Percentiles rank a stretch among this genome's conserved stretches.
phyloP scores from a whole-genome alignment of 1,140 invertebrate species.

The Pachypeltis micranthus region DNA sequence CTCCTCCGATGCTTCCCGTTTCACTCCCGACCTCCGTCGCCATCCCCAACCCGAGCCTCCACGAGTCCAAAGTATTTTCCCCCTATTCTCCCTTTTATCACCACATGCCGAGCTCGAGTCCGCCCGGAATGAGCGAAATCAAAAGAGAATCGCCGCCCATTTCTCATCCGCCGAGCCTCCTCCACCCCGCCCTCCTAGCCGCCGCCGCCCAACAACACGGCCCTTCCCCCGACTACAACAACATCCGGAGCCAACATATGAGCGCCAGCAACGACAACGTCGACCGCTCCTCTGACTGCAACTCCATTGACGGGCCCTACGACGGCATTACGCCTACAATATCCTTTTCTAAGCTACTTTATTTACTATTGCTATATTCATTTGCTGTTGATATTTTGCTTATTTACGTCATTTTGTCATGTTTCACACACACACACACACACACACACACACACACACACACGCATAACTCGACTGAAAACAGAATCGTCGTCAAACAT shows the following conservation, averaged over 20 bases:
- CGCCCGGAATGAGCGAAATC: conserved; percentile 27
- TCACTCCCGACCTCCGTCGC: conserved; percentile 86
- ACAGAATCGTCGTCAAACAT: no score
- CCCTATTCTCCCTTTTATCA: conserved; percentile 78
- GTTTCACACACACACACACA: no score
- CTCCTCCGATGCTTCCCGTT: conserved; percentile 69
- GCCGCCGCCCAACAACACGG: conserved; percentile 62
- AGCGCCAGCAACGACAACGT: conserved; percentile 45
- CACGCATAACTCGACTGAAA: no score
- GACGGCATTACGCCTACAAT: conserved; percentile 86
- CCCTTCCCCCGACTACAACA: conserved; percentile 57
- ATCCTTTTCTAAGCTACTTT: conserved; percentile 59
- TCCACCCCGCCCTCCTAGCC: conserved; percentile 56
- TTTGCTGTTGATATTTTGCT: neutral
- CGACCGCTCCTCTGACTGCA: conserved; percentile 75
- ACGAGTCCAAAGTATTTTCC: conserved; percentile 87
- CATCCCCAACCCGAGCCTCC: conserved; percentile 88
- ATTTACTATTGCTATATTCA: neutral
- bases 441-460: no score
- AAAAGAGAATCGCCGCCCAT: conserved; percentile 29
- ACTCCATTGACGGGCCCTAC: conserved; percentile 73
- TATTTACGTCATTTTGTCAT: no score
- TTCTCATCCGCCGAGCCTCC: conserved; percentile 33
- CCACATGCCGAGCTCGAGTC: conserved; percentile 28
- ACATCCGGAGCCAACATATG: conserved; percentile 40